Evolutionary conservation across 2,888 invertebrate species (phyloP).

Genomic region (Cataglyphis altisquamis): DNA sequence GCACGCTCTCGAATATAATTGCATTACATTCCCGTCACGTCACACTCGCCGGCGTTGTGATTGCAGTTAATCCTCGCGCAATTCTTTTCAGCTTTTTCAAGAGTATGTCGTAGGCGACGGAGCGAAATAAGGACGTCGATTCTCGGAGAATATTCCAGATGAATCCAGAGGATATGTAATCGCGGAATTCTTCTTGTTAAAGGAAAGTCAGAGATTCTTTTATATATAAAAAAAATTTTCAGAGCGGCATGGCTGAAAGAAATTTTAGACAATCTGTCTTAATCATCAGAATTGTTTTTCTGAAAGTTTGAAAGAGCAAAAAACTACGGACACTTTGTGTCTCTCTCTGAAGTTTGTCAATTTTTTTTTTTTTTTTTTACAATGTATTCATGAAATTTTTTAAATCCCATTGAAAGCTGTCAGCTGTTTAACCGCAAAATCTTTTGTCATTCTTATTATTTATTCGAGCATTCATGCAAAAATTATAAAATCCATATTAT

Average conservation of each 20-base stretch:
- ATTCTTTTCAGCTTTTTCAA: constrained; percentile 26
- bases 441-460: not conserved
- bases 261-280: too few species aligned
- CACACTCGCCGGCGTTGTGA: constrained; percentile 40
- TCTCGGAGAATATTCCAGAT: constrained; percentile 9
- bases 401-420: too few species aligned
- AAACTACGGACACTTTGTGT: too few species aligned
- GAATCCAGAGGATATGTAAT: too few species aligned
- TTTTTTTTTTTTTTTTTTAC: too few species aligned
- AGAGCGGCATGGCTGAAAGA: too few species aligned
- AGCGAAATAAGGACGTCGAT: constrained; percentile 25
- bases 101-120: not conserved
- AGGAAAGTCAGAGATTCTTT: not conserved
- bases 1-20: constrained; percentile 14
- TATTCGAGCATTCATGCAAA: not conserved
- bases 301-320: too few species aligned
- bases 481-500: not conserved
- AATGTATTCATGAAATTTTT: not conserved
- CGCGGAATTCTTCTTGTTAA: constrained; percentile 1
- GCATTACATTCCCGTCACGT: constrained; percentile 49
- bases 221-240: not conserved
- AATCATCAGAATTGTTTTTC: too few species aligned
- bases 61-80: constrained; percentile 41
- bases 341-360: too few species aligned
- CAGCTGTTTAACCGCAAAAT: constrained; percentile 28